Conservation (phyloP, 2,113 vertebrate genomes). For the Stercorarius parasiticus region DNA sequence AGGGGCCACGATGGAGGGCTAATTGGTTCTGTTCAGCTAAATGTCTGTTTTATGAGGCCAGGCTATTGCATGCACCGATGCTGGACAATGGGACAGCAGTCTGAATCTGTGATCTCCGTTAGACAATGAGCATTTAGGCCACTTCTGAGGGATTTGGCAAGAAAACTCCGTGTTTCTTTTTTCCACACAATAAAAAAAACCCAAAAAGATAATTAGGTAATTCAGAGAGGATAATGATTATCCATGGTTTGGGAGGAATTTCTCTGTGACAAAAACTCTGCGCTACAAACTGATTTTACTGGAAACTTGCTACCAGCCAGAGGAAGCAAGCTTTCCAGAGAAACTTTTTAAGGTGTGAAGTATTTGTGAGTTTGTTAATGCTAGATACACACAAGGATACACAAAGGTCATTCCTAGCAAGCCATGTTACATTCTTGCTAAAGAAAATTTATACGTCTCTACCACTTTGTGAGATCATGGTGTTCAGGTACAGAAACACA, state of each 20-base stretch:
- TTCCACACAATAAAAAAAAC: neutral
- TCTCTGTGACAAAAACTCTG: neutral
- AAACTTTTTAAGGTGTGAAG: neutral
- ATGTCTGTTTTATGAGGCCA: slow-evolving; percentile 50
- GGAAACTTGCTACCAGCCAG: neutral
- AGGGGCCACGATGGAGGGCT: slow-evolving; percentile 42
- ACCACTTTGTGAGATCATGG: neutral
- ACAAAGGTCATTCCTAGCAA: neutral
- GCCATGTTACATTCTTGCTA: neutral
- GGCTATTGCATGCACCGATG: neutral
- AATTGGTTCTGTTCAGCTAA: slow-evolving; percentile 54
- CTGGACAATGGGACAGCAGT: slow-evolving; percentile 12
- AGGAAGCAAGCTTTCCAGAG: neutral
- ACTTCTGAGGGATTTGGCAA: slow-evolving; percentile 20
- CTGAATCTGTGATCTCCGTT: neutral
- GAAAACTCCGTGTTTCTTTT: slow-evolving; percentile 13
- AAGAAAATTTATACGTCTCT: neutral
- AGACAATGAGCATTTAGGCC: neutral
- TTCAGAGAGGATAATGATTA: neutral
- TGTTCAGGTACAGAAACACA: neutral
- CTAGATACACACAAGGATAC: neutral
- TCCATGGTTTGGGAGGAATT: neutral
- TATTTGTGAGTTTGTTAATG: neutral
- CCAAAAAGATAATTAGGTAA: neutral
- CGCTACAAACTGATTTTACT: neutral